Evolutionary conservation across 2,113 vertebrate species (phyloP), one percentile per base, ranked within the genome.

Genomic region (Chloropsis hardwickii): DNA sequence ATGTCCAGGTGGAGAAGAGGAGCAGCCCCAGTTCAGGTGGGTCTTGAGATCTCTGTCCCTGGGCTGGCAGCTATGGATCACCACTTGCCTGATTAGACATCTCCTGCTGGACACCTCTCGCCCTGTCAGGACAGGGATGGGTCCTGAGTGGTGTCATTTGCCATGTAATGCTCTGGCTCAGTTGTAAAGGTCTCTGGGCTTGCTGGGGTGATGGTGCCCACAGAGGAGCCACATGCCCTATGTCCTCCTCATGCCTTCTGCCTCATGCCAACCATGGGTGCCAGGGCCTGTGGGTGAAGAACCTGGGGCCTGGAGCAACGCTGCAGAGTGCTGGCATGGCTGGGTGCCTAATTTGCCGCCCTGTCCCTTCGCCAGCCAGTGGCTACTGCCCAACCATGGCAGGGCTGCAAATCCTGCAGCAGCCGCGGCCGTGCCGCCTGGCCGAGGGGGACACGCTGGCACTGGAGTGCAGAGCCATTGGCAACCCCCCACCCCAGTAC

Each of bases 401-500:
- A 4, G 98, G 97, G 21, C 93, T 99, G 91, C 88, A 44, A 47
- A 97, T 98, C 93, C 80, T 81, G 45, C 81, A 12, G 48, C 98
- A 98, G 88, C 98, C 98, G 1, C 92, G 5, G 92, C 94, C 98
- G 15, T 95, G 96, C 53, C 10, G 16, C 10, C 81, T 97, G 80
- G 97, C 98, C 1, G 98, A 99, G 92, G 98, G 98, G 8, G 98
- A 98, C 67, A 48, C 88, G 3, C 92, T 99, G 80, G 5, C 4
- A 6, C 97, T 99, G 85, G 96, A 98, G 90, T 98, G 98, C 95
- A 83, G 53, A 28, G 98, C 97, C 50, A 88, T 98, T 2, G 98
- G 98, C 66, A 98, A 98, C 85, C 98, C 98, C 3, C 98, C 98
- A 1, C 98, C 98, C 19, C 98, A 98, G 97, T 99, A 98, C 79